Base-by-base conservation (phyloP, 2,888 invertebrate genomes). In the Malacosoma neustria region DNA sequence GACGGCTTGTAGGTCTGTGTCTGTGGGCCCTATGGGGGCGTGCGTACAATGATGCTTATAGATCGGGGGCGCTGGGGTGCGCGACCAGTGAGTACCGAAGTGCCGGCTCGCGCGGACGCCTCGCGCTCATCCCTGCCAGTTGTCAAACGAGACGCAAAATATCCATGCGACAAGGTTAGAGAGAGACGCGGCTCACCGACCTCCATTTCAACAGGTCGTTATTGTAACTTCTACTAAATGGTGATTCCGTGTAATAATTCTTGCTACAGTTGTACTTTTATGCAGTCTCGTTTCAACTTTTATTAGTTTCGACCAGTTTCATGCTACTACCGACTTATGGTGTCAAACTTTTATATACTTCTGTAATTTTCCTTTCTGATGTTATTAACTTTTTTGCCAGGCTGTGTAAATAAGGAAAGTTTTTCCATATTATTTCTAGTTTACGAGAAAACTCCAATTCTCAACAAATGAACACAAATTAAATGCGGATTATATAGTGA, bases 201-300 rank as follows among this genome's bases (percentile, higher is more conserved):
- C 58, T 56, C 61, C 68, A 59, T 67, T 76, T 82, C 84, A 84
- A 82, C 84, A 84, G 84, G 84, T 84, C 82, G 77, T 79, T 81
- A 80, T 73, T 75, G 75, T 74, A 72, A 73, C 72, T 72, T 61
- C 65, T 57, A 71, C 70, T 79, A 72, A 81, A 76, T 76, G 74
- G 77, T 73, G 79, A 72, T 77, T 70, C 61, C 57, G 70, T 72
- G 70, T 64, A 70, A 75, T 77, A 70, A 72, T 77, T 77, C 63
- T 58, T 67, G 66, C 66, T 68, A 68, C 61, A 51, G 54, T 52
- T 62, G 56, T 61, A 61, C 61, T 57, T 68, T 60, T 64, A 68
- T 63, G 64, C 61, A 70, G 64, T 60, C 53, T 58, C 55, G 56
- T 54, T 61, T 61, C 51, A 68, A 68, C 61, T 69, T 71, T 67